Evolutionary conservation across 2,888 invertebrate species (phyloP).

Genomic region (Standfussiana lucernea): DNA sequence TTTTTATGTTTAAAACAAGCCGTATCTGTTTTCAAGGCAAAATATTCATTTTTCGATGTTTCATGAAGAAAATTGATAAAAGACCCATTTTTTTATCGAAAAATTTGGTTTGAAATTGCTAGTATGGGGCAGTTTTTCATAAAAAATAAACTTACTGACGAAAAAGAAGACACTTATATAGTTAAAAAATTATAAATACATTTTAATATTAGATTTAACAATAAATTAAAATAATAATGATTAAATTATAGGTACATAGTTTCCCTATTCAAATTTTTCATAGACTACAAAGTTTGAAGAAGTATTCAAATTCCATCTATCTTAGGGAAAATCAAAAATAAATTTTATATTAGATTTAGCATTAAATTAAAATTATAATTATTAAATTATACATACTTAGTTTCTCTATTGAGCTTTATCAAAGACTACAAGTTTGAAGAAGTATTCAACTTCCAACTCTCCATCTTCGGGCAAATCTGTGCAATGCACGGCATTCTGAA

Average conservation of each 20-base stretch:
- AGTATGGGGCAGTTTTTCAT: too few relatives aligned
- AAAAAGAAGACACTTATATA: too few relatives aligned
- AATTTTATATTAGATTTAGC: neutral
- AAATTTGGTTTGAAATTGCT: too few relatives aligned
- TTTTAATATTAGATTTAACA: neutral
- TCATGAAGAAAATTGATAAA: too few relatives aligned
- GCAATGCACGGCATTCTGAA: slow-evolving; percentile 96
- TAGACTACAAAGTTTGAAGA: slow-evolving; percentile 92
- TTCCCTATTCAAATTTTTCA: slow-evolving; percentile 45
- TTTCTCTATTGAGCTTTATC: slow-evolving; percentile 35
- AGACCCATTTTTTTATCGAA: too few relatives aligned
- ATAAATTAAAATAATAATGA: neutral
- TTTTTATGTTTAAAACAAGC: too few relatives aligned
- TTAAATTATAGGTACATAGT: neutral
- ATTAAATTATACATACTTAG: neutral
- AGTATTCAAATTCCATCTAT: slow-evolving; percentile 96
- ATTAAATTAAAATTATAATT: neutral
- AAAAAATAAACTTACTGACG: too few relatives aligned
- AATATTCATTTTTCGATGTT: too few relatives aligned
- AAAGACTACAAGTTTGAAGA: slow-evolving; percentile 92
- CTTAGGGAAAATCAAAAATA: slow-evolving; percentile 97
- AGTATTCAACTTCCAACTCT: slow-evolving; percentile 94
- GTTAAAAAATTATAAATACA: too few relatives aligned
- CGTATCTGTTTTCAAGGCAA: too few relatives aligned
- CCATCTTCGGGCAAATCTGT: slow-evolving; percentile 97